Conservation (phyloP, 2,113 vertebrate species). For the Sinocyclocheilus anophthalmus region DNA sequence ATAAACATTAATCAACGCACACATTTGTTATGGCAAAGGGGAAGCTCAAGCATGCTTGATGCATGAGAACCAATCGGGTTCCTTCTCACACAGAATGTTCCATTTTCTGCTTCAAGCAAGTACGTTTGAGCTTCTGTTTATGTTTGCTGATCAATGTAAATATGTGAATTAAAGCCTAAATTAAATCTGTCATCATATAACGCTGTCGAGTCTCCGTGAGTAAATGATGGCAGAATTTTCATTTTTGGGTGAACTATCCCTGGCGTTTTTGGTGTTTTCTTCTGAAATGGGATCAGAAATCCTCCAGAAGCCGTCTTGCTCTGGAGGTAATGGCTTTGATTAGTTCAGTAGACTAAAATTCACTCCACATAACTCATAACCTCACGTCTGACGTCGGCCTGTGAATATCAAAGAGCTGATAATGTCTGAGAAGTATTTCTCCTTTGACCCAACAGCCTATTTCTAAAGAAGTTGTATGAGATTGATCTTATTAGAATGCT, state of each 20-base stretch:
- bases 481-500: background rate
- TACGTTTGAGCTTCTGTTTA: no score
- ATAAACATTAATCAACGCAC: no score
- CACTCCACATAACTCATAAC: background rate
- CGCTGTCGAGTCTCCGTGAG: background rate
- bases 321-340: background rate
- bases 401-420: conserved; percentile 1
- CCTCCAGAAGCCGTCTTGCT: background rate
- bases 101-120: no score
- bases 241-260: background rate
- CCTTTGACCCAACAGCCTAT: background rate
- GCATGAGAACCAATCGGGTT: no score
- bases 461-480: no score
- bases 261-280: background rate
- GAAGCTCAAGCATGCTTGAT: no score
- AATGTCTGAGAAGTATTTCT: background rate
- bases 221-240: background rate
- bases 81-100: no score
- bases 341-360: background rate
- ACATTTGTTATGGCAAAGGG: no score
- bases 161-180: no score
- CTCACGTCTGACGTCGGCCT: background rate
- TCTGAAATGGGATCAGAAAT: background rate
- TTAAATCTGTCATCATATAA: background rate
- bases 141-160: no score